Evolutionary conservation across 2,797 vertebrate species (phyloP), one percentile per base, ranked within the genome.

Genomic region (Poecilia picta): DNA sequence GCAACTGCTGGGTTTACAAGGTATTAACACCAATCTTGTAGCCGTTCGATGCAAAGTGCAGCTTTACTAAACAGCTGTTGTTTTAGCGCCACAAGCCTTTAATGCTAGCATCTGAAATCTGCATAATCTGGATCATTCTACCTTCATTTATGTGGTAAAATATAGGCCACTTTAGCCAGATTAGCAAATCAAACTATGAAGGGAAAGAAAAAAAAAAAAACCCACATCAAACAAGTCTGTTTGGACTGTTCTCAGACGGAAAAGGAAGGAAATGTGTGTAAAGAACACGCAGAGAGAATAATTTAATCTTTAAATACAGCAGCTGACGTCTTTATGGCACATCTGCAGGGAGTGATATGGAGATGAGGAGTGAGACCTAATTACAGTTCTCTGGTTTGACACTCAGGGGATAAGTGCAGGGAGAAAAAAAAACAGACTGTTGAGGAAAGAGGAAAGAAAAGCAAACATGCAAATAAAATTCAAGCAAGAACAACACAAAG

Each of bases 361-460:
- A 82, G 89, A 91, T 85, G 86, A 89, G 87, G 77, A 81, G 77
- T 7, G 82, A 90, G 86, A 89, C 88, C 86, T 89, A 93, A 93
- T 94, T 92, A 92, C 89, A 90, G 87, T 84, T 89, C 77, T 85
- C 78, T 85, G 83, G 89, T 83, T 90, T 84, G 80, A 85, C 87
- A 47, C 84, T 82, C 81, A 33, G 74, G 76, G 62, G 75, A 74
- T 36, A 72, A 81, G 72, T 28, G 72, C 79, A 15, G 64, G 59
- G 70, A 6, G 49, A 73, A 28, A 62, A 16, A 53, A 75, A 74
- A 75, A 79, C 78, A n/a, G 25, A 31, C 70, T 80, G 85, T 80
- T 71, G 68, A 25, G 25, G 47, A 78, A 79, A 28, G 20, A 47
- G 49, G n/a, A 16, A 36, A 41, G 55, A 31, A 31, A 70, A 5